Base-by-base conservation (phyloP, 1,140 invertebrate genomes). In the Mylabris phalerata region DNA sequence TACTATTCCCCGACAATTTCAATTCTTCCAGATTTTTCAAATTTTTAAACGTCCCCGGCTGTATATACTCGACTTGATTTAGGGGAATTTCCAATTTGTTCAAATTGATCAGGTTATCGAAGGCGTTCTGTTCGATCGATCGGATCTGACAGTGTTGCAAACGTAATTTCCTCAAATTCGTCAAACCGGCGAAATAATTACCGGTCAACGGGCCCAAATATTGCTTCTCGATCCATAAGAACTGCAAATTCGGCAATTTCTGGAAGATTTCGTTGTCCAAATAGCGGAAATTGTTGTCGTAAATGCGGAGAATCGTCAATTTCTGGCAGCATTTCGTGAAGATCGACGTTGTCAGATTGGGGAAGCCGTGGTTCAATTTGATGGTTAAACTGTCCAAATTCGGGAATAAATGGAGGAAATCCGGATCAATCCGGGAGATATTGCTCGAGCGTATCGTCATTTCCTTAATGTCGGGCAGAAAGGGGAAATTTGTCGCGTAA, bases 31-130 rank as follows among this genome's bases (percentile, higher is more conserved):
- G 19, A 11, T 51, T 56, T 25, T 40, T 46, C 32, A 56, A 32
- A 32, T 61, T 56, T 9, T 48, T 51, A 38, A 61, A 61, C 4
- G 50, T 57, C 5, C 55, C 55, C 13, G 54, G 48, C 13, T 39
- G 25, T 24, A 61, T 56, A 26, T 45, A 47, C 48, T 61, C 52
- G n/a, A 61, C 43, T 10, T 46, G 45, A 42, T 61, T 61, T 0
- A 48, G 32, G 9, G 45, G 47, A 11, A 61, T 26, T 9, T 57
- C 54, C 9, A 61, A 6, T 10, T 46, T 49, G 3, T 48, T 42
- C n/a, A 61, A 47, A 11, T 48, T 39, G 3, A 38, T 32, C 26
- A 61, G 38, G 38, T 55, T 43, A 32, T 57, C 43, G 26, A 61
- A 61, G 2, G 59, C 59, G 25, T 57, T 48, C 51, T 46, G 47